A percentile compares a stretch with the other conserved stretches of the same genome.
These are phyloP conservation scores for Cervus canadensis DNA, from an alignment of 2,113 vertebrate species.

Conservation along the genomic window DNA sequence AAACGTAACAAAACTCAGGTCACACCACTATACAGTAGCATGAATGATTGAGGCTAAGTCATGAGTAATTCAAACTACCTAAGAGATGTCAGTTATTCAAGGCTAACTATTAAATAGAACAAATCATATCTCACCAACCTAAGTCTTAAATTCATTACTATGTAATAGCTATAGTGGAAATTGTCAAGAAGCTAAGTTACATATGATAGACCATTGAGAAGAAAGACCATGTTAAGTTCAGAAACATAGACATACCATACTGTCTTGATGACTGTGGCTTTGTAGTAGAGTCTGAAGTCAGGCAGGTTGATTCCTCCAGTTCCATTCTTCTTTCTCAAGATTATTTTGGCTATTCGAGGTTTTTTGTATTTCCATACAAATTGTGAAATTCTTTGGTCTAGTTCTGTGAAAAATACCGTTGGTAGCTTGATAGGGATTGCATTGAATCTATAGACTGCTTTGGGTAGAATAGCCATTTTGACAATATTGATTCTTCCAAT, in stretches of 20 bases:
- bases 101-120: background rate
- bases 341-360: no score
- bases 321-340: no score
- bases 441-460: no score
- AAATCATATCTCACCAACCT: background rate
- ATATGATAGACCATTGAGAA: background rate
- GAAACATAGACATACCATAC: background rate
- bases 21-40: background rate
- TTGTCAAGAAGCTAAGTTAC: background rate
- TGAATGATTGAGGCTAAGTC: background rate
- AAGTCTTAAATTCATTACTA: background rate
- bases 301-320: no score
- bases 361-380: no score
- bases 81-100: slow-evolving; percentile 4
- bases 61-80: background rate
- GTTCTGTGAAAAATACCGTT: no score
- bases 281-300: no score
- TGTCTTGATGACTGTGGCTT: no score
- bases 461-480: no score
- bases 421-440: background rate
- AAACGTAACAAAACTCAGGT: background rate
- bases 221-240: background rate
- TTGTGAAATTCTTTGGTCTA: no score
- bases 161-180: background rate
- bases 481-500: no score